Evolutionary conservation across 1,140 invertebrate species (phyloP), one percentile per base, ranked within the genome.

Genomic region (Drosophila chauvacae): DNA sequence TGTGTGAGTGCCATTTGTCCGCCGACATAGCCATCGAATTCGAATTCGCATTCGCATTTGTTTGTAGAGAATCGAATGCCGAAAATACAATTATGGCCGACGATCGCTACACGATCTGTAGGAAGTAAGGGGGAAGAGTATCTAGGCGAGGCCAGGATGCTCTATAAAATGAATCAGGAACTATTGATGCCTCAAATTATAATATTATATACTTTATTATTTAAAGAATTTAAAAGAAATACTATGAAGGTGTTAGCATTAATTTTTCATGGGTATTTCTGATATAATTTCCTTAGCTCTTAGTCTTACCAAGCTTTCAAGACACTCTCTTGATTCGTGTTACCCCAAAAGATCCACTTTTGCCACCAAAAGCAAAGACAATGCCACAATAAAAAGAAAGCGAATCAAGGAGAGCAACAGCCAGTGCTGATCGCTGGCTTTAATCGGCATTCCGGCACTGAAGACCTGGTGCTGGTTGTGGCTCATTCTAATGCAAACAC

Each of bases 401-500:
- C 81, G 45, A 71, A 65, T 65, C 81, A 77, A 83, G 60, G 61
- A 64, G 65, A 78, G 77, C 77, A 77, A 45, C 37, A 53, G 35
- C 37, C 28, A 20, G 16, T 16, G 16, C 65, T 39, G 66, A 64
- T 64, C 62, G 37, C 37, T 39, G 20, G 66, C 78, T 81, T 74
- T 85, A 85, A 86, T 81, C 78, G 82, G 63, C 82, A 86, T 85
- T 85, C 78, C 78, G 33, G 33, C 55, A 37, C 18, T 14, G 33
- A 55, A 37, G 14, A 37, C 28, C 61, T 56, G 37, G 33, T 45
- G 45, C 42, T 53, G 53, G 41, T 55, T 62, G 47, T 88, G 70
- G 77, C 85, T 85, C 85, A 85, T 90, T 90, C 85, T 90, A 90
- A 90, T 90, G 85, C 85, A 90, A 90, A 90, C 85, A 82, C 20